These are phyloP conservation scores for Bombus fervidus DNA, from an alignment of 1,140 invertebrate genomes.

Conservation along the genomic window DNA sequence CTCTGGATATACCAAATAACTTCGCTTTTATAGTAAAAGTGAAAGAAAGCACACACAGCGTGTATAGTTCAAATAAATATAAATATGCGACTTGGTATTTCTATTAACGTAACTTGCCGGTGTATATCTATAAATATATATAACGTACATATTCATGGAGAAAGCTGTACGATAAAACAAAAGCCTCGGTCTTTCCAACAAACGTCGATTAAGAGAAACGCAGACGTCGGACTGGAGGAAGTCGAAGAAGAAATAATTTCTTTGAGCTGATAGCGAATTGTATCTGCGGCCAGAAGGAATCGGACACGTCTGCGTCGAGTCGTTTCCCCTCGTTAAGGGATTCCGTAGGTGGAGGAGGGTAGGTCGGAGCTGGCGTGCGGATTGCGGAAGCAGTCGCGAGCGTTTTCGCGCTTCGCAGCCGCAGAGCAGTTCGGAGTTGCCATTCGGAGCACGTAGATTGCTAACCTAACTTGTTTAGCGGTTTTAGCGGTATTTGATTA, in stretches of 20 bases:
- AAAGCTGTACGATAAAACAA: no score
- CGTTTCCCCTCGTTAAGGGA: constrained; percentile 70
- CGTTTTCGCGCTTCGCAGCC: constrained; percentile 70
- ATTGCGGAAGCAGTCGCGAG: constrained; percentile 69
- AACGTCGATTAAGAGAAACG: neutral
- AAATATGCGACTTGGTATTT: no score
- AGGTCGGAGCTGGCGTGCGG: constrained; percentile 57
- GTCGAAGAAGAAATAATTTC: neutral
- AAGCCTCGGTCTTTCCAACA: neutral
- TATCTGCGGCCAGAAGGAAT: constrained; percentile 48
- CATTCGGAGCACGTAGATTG: constrained; percentile 80
- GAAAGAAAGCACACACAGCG: no score
- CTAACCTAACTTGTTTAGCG: constrained; percentile 81
- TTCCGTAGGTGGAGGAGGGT: constrained; percentile 47
- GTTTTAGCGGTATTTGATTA: constrained; percentile 82
- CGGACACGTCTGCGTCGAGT: constrained; percentile 62
- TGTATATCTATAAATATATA: no score
- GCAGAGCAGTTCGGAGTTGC: constrained; percentile 74
- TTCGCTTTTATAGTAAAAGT: no score
- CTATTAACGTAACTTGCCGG: no score
- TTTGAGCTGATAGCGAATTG: neutral
- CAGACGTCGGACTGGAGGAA: neutral
- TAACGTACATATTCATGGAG: no score
- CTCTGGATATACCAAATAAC: no score
- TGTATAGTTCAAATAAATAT: no score